Percentiles rank a stretch among this genome's conserved stretches.
phyloP scores from a whole-genome alignment of 2,113 vertebrate genomes.

The Micronisus gabar region DNA sequence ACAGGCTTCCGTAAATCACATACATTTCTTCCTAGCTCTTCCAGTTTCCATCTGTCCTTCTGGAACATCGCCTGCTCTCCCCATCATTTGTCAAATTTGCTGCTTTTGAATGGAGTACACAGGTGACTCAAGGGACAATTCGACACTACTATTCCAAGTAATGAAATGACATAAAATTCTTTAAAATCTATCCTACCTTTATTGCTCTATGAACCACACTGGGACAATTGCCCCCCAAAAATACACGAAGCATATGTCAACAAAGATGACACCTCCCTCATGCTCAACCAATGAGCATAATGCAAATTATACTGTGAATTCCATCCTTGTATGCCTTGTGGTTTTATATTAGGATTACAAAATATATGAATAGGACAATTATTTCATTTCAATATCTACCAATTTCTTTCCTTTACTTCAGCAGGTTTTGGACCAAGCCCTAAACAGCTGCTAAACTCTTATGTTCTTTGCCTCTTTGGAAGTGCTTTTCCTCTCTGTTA shows the following conservation, averaged over 20 bases:
- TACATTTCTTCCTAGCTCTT: not conserved
- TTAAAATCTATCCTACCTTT: not conserved
- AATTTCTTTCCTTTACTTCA: not conserved
- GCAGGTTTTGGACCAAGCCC: not conserved
- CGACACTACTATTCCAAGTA: not conserved
- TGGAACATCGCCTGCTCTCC: not conserved
- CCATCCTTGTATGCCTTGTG: not conserved
- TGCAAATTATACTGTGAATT: not conserved
- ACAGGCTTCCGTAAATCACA: not conserved
- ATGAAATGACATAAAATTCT: not conserved
- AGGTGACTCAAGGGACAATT: not conserved
- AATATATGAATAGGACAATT: not conserved
- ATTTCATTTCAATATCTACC: not conserved
- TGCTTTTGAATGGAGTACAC: not conserved
- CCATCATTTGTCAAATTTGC: not conserved
- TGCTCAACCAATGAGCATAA: not conserved
- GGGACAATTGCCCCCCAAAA: not conserved
- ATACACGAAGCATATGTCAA: not conserved
- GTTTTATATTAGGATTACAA: not conserved
- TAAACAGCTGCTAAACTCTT: not conserved
- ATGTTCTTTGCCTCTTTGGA: not conserved
- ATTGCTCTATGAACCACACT: not conserved
- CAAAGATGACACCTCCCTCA: not conserved
- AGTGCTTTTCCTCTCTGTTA: not conserved
- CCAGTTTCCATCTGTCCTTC: not conserved